Percentiles rank a stretch among this genome's conserved stretches.
These are phyloP conservation scores for Embiotoca jacksoni DNA, from an alignment of 2,113 vertebrate species.

Conservation along the genomic window DNA sequence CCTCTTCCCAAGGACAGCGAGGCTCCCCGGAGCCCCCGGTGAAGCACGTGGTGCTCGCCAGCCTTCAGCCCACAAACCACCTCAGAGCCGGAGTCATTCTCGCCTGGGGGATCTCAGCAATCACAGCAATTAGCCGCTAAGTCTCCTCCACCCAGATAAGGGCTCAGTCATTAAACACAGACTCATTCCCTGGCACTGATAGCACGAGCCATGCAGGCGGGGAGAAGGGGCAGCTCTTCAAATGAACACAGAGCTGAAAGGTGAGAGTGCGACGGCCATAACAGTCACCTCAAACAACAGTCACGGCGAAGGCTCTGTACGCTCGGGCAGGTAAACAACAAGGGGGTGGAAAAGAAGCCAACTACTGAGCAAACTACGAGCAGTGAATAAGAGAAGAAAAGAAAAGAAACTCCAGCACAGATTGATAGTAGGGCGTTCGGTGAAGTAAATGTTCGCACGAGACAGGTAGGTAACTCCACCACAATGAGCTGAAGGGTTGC, in stretches of 20 bases:
- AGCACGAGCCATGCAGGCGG: conserved; percentile 71
- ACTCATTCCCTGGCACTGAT: conserved; percentile 83
- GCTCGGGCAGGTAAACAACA: conserved; percentile 8
- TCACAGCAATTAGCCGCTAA: conserved; percentile 86
- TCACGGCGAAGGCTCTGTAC: neutral
- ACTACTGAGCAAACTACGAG: neutral
- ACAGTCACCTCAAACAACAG: conserved; percentile 46
- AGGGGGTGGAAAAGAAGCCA: neutral
- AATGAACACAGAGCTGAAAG: conserved; percentile 65
- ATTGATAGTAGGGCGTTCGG: neutral
- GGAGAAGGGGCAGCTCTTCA: conserved; percentile 69
- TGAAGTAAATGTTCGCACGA: conserved; percentile 16
- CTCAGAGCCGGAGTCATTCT: conserved; percentile 68
- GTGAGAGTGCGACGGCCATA: conserved; percentile 61
- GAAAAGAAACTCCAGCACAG: conserved; percentile 3
- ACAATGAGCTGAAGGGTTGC: conserved; percentile 35
- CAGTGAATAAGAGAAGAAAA: neutral
- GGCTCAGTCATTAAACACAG: conserved; percentile 85
- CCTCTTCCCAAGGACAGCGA: conserved; percentile 82
- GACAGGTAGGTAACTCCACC: conserved; percentile 33
- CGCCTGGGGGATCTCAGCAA: conserved; percentile 81
- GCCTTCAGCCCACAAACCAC: conserved; percentile 75
- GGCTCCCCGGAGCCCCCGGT: conserved; percentile 65
- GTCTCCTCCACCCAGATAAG: conserved; percentile 86
- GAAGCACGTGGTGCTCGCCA: conserved; percentile 69